Conservation (phyloP, 2,888 invertebrate species). For the Lasioglossum figueresi region DNA sequence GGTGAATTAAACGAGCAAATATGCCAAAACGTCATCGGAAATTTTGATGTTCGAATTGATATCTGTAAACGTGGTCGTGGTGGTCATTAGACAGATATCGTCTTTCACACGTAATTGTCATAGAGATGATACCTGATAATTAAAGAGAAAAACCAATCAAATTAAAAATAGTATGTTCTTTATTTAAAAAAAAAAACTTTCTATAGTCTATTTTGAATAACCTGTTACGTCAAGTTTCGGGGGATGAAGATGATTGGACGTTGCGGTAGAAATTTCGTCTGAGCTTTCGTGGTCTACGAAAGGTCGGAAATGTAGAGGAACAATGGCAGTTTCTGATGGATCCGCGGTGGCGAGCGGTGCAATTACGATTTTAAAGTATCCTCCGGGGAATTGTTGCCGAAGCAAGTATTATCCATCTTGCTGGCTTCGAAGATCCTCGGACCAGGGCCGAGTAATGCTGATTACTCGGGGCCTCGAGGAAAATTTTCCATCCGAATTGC, state of each 20-base stretch:
- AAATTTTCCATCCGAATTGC: neutral
- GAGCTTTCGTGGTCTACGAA: neutral
- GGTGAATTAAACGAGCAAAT: too few relatives aligned
- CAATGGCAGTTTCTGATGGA: constrained; percentile 4
- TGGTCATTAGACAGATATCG: too few relatives aligned
- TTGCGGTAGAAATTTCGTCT: neutral
- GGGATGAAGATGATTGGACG: neutral
- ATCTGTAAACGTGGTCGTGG: too few relatives aligned
- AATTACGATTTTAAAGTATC: constrained; percentile 28
- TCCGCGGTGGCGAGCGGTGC: neutral
- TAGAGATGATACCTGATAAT: too few relatives aligned
- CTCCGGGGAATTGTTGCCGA: constrained; percentile 12
- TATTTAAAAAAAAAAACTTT: too few relatives aligned
- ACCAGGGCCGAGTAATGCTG: neutral
- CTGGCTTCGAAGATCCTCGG: neutral
- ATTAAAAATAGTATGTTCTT: too few relatives aligned
- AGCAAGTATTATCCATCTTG: neutral
- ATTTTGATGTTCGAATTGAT: too few relatives aligned
- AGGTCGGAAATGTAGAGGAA: constrained; percentile 17
- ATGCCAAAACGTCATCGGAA: too few relatives aligned
- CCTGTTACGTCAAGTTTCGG: too few relatives aligned
- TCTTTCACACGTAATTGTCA: too few relatives aligned
- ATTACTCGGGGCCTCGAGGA: constrained; percentile 6
- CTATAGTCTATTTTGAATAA: too few relatives aligned
- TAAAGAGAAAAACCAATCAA: too few relatives aligned